A percentile compares a stretch with the other conserved stretches of the same genome.
Evolutionary conservation across 2,113 vertebrate genomes (phyloP).

Genomic region (Octodon degus): DNA sequence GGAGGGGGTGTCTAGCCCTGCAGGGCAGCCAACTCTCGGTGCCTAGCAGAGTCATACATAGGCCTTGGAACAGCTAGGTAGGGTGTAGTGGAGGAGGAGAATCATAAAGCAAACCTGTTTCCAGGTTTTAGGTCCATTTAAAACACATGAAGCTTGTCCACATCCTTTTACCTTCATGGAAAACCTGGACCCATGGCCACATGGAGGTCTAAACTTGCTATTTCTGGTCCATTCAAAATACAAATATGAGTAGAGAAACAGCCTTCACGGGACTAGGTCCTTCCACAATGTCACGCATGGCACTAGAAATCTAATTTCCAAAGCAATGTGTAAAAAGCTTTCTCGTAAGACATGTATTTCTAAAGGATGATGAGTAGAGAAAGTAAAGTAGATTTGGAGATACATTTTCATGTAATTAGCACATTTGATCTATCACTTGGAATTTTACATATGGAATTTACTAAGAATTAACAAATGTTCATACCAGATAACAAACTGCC

Average conservation of each 20-base stretch:
- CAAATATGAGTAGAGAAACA: not conserved
- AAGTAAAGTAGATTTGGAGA: conserved; percentile 48
- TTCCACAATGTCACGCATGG: not conserved
- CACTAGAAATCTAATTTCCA: not conserved
- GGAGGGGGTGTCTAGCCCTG: not conserved
- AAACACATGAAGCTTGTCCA: not conserved
- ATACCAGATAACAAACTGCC: conserved; percentile 73
- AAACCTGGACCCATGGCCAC: not conserved
- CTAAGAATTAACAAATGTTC: conserved; percentile 79
- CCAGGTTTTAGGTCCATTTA: not conserved
- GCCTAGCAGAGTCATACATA: not conserved
- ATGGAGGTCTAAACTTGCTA: not conserved
- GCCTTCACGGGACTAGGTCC: not conserved
- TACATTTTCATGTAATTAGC: conserved; percentile 71
- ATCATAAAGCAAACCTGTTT: not conserved
- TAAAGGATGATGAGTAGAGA: not conserved
- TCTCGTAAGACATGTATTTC: not conserved
- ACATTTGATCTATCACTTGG: conserved; percentile 75
- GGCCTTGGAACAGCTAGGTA: not conserved
- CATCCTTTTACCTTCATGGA: not conserved
- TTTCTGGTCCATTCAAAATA: not conserved
- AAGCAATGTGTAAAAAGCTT: not conserved
- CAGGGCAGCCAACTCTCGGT: not conserved
- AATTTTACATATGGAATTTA: conserved; percentile 77
- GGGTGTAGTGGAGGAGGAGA: not conserved